These are phyloP conservation scores for Styela plicata DNA, from an alignment of 23 tunicate genomes.

Conservation along the genomic window DNA sequence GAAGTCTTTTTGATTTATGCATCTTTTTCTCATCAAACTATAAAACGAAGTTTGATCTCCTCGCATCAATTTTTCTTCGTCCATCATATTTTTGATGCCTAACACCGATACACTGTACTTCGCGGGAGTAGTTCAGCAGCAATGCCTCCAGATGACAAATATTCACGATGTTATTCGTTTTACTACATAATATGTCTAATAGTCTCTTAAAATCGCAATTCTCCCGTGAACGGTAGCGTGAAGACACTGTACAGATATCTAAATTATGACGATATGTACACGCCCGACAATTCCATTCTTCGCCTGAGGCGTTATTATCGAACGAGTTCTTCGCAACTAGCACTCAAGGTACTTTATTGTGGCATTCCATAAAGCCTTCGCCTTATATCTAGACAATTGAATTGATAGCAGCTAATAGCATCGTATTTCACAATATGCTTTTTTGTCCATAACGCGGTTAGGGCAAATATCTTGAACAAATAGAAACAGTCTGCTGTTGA, in stretches of 20 bases:
- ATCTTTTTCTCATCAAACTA: constrained; percentile 85
- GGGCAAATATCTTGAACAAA: too few relatives aligned
- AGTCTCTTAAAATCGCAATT: too few relatives aligned
- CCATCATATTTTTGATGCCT: constrained; percentile 31
- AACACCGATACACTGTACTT: too few relatives aligned
- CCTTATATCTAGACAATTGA: neutral
- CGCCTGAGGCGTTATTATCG: neutral
- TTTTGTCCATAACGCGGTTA: neutral
- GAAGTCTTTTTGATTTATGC: constrained; percentile 92
- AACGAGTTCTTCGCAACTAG: neutral
- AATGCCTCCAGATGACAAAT: too few relatives aligned
- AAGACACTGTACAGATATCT: too few relatives aligned
- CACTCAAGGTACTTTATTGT: too few relatives aligned
- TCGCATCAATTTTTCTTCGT: constrained; percentile 74
- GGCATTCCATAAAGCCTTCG: too few relatives aligned
- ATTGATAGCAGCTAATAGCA: neutral
- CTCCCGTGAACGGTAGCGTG: neutral
- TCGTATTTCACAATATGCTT: neutral
- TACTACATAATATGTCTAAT: too few relatives aligned
- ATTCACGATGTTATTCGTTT: too few relatives aligned
- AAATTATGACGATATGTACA: neutral
- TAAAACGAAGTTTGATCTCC: constrained; percentile 96
- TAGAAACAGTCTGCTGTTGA: too few relatives aligned
- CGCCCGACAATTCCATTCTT: neutral
- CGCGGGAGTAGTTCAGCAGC: too few relatives aligned